A percentile compares a stretch with the other conserved stretches of the same genome.
These are phyloP conservation scores for Leucoraja erinaceus DNA, from an alignment of 2,113 vertebrate genomes.

Conservation along the genomic window DNA sequence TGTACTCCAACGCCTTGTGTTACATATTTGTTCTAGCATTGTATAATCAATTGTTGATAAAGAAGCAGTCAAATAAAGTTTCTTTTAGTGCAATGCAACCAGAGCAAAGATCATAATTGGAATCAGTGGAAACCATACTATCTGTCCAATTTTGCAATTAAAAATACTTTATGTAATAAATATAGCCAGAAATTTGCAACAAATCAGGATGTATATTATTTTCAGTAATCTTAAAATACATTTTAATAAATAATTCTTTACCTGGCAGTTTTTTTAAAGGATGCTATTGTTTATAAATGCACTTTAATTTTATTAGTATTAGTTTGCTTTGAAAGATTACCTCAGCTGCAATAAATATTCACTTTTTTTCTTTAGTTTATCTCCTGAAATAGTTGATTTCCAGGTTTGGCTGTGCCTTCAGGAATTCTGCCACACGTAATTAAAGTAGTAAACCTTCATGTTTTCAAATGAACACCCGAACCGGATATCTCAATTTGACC, in stretches of 20 bases:
- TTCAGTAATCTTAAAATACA: not conserved
- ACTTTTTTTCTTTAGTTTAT: not conserved
- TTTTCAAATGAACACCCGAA: not conserved
- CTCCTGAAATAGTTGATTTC: not conserved
- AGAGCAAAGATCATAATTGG: not conserved
- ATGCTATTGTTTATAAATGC: not conserved
- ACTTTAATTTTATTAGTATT: conserved; percentile 28
- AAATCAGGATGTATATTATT: conserved; percentile 11
- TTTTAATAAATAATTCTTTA: conserved; percentile 24
- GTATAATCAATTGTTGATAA: not conserved
- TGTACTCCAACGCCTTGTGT: not conserved
- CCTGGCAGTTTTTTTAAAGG: not conserved
- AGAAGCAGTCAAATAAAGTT: not conserved
- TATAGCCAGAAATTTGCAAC: too few species aligned
- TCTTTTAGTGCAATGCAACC: not conserved
- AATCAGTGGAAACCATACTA: not conserved
- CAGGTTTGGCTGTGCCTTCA: not conserved
- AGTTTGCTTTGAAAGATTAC: not conserved
- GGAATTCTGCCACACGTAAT: not conserved
- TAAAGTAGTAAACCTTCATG: not conserved
- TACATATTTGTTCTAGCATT: not conserved
- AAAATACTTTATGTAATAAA: not conserved
- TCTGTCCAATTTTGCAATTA: not conserved
- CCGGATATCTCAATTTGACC: not conserved
- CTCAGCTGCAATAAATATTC: conserved; percentile 4